phyloP scores from a whole-genome alignment of 2,113 vertebrate species.

The Pachyramphus minor region DNA sequence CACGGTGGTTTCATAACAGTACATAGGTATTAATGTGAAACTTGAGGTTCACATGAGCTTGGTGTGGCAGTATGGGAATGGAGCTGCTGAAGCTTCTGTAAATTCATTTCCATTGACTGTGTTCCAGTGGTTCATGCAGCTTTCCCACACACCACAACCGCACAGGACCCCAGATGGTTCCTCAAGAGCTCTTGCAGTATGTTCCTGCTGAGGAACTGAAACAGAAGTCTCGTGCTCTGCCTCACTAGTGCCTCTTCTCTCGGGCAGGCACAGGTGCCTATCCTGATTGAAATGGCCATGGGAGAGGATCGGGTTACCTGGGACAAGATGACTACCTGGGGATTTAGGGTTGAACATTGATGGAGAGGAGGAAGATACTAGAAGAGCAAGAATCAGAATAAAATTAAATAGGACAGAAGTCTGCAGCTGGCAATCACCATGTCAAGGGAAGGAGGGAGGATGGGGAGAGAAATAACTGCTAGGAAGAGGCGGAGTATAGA shows the following conservation, averaged over 20 bases:
- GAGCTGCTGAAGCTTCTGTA: not conserved
- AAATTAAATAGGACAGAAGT: not conserved
- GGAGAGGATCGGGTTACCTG: not conserved
- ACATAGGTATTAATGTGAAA: not conserved
- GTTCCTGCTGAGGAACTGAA: not conserved
- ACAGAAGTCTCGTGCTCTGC: not conserved
- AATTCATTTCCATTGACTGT: not conserved
- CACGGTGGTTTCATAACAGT: not conserved
- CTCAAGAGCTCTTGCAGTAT: not conserved
- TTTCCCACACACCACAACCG: not conserved
- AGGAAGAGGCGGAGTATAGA: not conserved
- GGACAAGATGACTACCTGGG: not conserved
- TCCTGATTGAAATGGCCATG: not conserved
- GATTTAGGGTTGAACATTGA: not conserved
- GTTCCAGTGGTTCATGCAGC: not conserved
- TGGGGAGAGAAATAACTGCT: not conserved
- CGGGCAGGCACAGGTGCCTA: not conserved
- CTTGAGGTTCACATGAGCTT: not conserved
- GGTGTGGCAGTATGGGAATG: not conserved
- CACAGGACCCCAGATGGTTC: not conserved
- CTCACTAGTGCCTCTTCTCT: not conserved
- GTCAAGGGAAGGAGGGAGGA: not conserved
- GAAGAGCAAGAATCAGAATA: not conserved
- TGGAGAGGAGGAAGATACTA: not conserved
- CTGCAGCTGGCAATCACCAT: not conserved